A percentile compares a stretch with the other conserved stretches of the same genome.
Conservation (phyloP, 2,797 vertebrate genomes). For the Lithobates sylvaticus region DNA sequence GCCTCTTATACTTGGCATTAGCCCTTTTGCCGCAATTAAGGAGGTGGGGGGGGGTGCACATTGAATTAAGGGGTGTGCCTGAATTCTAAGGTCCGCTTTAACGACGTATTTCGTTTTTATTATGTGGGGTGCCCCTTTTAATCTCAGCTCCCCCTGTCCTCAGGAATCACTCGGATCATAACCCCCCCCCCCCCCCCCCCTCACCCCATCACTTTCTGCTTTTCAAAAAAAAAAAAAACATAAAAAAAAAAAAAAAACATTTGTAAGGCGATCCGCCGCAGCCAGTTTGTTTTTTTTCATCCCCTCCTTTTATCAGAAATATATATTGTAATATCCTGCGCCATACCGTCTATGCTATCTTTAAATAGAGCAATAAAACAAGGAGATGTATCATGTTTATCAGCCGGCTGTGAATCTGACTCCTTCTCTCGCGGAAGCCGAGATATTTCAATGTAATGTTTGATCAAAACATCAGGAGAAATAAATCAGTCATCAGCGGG, state of each 20-base stretch:
- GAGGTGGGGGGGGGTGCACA: too few species aligned
- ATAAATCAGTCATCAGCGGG: constrained; percentile 65
- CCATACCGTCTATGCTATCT: constrained; percentile 75
- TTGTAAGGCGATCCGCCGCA: constrained; percentile 28
- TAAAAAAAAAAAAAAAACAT: constrained; percentile 9
- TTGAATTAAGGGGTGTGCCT: too few species aligned
- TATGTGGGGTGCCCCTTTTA: too few species aligned
- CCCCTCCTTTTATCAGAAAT: constrained; percentile 59
- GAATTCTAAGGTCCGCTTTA: too few species aligned
- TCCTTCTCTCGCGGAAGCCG: constrained; percentile 69
- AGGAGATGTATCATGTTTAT: constrained; percentile 75
- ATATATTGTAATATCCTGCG: constrained; percentile 67
- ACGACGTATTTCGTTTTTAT: too few species aligned
- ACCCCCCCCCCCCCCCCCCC: too few species aligned
- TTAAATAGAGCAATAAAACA: constrained; percentile 74
- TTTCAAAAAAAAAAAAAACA: not conserved
- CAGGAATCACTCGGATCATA: too few species aligned
- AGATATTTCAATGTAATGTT: constrained; percentile 71
- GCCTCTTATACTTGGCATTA: too few species aligned
- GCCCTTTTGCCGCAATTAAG: too few species aligned
- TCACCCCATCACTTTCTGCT: not conserved
- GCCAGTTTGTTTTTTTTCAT: constrained; percentile 28
- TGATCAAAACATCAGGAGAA: constrained; percentile 71
- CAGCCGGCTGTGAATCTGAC: constrained; percentile 66
- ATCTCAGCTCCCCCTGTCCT: too few species aligned